Base-by-base conservation (phyloP, 2,113 vertebrate genomes). In the Dicrurus megarhynchus region DNA sequence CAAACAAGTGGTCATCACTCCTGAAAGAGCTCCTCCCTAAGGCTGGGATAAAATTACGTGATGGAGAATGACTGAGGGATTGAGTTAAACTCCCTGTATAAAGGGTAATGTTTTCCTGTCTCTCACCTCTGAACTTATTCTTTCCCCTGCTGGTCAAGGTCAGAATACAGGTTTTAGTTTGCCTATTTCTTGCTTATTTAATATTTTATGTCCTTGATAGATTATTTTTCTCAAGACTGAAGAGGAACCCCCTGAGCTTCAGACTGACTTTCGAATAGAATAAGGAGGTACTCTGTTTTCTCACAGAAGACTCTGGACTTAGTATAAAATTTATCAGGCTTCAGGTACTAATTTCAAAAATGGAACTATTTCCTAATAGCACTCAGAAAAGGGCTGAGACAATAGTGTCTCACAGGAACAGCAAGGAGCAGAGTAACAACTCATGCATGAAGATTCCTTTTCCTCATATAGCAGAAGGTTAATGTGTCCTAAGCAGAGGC, bases 271-370 rank as follows among this genome's bases (percentile, higher is more conserved):
- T 82, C 55, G 7, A 59, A 12, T 53, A 3, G 4, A 41, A n/a
- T 52, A 46, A 75, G 28, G 11, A 74, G 4, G 4, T 42, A 64
- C 2, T 63, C 18, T 50, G 7, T 50, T 33, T 95, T 75, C 21
- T 67, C 10, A 63, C 0, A 1, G 28, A 84, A 64, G 74, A 50
- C 17, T 67, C 26, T 70, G 17, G 7, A 53, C 28, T 71, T 68
- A 35, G 2, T 19, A 3, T 24, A 35, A 3, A 49, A 56, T 64
- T 56, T 37, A 73, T 6, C 6, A 83, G 68, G 4, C 0, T 1
- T 39, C 15, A 78, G 15, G 2, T 63, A 28, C 16, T 83, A 64
- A 86, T 83, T 86, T 28, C 4, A 80, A 53, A 73, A 69, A 33
- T 39, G 4, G 16, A 87, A 1, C 1, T 59, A 27, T 75, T 75